Evolutionary conservation across 2,888 invertebrate genomes (phyloP), one percentile per base, ranked within the genome.

Genomic region (Candidula unifasciata): DNA sequence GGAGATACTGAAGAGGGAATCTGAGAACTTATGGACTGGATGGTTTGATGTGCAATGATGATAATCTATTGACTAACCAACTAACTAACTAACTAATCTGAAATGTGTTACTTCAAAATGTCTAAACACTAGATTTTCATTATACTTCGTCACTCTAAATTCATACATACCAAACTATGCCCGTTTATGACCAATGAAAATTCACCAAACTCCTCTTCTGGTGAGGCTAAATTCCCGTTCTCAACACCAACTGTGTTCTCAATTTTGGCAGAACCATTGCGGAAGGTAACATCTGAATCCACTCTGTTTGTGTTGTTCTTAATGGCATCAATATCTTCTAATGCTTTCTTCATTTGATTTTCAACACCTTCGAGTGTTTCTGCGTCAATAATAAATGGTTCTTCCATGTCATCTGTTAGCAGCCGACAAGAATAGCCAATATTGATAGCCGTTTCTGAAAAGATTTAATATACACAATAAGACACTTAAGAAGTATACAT

Each of bases 381-480:
- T 80, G 97, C 98, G 94, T 99, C 98, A 86, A 99, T 96, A 86
- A 98, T 96, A 94, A 98, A 98, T 85, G 98, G 96, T 94, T 99
- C 99, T 84, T 97, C 96, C 96, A 99, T 96, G 90, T 99, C 99
- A 94, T 99, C 99, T 13, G 97, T 98, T 82, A 99, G 95, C 90
- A 99, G 95, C 93, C 97, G 97, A 94, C 99, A 99, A 71, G 99
- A 98, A 94, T 99, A 99, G 57, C 99, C 99, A 92, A 99, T 99
- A 94, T 99, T 99, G 93, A 99, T 97, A 85, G 99, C 99, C 85
- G 99, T 99, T 95, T 99, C 99, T 98, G 94, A 74, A 74, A 74
- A 30, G 54, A 44, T 30, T 74, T 30, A 30, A 44, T 44, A 44
- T 10, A 44, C 44, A 44, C 13, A 13, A 10, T 44, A 44, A 6